A percentile compares a stretch with the other conserved stretches of the same genome.
Conservation (phyloP, 2,888 invertebrate genomes). For the Monopis laevigella region DNA sequence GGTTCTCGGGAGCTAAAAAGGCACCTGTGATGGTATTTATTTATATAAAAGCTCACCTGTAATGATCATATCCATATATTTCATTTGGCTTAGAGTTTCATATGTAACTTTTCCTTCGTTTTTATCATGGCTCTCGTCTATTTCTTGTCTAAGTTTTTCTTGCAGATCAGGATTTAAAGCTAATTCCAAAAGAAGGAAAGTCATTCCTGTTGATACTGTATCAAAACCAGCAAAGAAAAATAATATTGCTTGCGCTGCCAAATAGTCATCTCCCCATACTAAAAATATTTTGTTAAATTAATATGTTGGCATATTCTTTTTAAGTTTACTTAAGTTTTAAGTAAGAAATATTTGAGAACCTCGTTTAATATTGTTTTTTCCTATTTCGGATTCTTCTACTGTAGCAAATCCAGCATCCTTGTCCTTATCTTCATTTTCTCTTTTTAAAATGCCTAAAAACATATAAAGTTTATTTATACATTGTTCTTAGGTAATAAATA, state of each 20-base stretch:
- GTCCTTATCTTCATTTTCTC: constrained; percentile 25
- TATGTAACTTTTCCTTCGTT: constrained; percentile 7
- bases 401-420: constrained; percentile 42
- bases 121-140: background rate
- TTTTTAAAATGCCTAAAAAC: constrained; percentile 27
- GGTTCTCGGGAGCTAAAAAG: too few relatives aligned
- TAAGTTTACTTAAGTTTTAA: background rate
- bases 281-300: background rate
- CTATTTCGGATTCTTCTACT: constrained; percentile 44
- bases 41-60: constrained; percentile 1
- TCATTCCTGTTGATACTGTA: constrained; percentile 31
- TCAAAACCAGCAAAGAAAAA: constrained; percentile 41
- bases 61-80: constrained; percentile 9
- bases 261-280: constrained; percentile 30
- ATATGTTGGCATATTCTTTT: background rate
- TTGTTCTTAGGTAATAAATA: too few relatives aligned
- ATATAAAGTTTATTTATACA: too few relatives aligned
- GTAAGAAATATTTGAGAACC: constrained; percentile 22
- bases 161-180: constrained; percentile 37
- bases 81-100: constrained; percentile 10
- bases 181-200: constrained; percentile 33
- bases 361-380: constrained; percentile 30
- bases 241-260: constrained; percentile 33
- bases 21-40: too few relatives aligned
- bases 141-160: constrained; percentile 10